Base-by-base conservation (phyloP, 2,113 vertebrate species). In the Pangasianodon hypophthalmus region DNA sequence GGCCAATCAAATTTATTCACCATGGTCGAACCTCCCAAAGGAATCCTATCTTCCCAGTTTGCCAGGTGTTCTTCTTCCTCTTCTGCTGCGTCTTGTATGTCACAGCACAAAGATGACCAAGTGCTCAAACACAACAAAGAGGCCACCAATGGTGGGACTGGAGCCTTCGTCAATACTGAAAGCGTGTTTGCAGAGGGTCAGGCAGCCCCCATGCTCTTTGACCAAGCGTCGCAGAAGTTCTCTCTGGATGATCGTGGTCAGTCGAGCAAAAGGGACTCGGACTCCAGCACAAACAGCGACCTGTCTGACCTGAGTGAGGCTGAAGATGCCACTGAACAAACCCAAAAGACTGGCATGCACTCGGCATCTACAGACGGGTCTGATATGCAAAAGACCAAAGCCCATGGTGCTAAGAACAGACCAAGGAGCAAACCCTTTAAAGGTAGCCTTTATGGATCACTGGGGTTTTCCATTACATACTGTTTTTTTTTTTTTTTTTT, bases 231-330 rank as follows among this genome's bases (percentile, higher is more conserved):
- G 87, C 98, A 98, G 94, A 98, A 98, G 93, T 99, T 99, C 94
- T 95, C 95, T 7, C 93, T 99, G 91, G 98, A 99, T 93, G 98
- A 99, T 85, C 96, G 98, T 87, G 97, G 97, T 91, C 96, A 98
- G 87, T 96, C 95, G 0, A 97, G 97, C 48, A 99, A 97, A 94
- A 97, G 96, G 50, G 98, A 99, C 94, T 98, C 98, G 0, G 98
- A 99, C 92, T 98, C 98, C 73, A 98, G 98, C 92, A 97, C 97
- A 91, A 99, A 99, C 94, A 99, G 98, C 58, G 98, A 99, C 94
- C 94, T 99, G 90, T 99, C 98, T 90, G 98, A 99, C 94, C 94
- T 99, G 93, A 99, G 98, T 85, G 98, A 99, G 92, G 97, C 97
- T 41, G 98, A 99, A 93, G 98, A 99, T 67, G 96, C 97, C 48